Conservation (phyloP, 2,888 invertebrate genomes). For the Andrena camellia region DNA sequence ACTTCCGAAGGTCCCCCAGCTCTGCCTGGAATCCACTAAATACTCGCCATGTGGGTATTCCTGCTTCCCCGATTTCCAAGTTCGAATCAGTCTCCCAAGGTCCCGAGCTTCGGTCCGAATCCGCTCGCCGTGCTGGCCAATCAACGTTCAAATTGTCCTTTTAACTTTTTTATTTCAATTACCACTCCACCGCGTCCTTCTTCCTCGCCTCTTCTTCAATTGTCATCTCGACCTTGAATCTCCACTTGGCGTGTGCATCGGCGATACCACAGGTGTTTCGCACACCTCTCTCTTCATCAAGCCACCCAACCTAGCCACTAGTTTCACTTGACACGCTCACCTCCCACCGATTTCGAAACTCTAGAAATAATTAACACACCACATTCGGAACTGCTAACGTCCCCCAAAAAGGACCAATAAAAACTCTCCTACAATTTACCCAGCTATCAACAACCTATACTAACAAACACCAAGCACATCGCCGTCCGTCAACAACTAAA, state of each 20-base stretch:
- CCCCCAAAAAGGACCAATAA: background rate
- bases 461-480: no score
- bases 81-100: background rate
- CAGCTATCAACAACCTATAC: no score
- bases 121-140: background rate
- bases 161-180: background rate
- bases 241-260: background rate
- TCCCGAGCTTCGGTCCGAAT: background rate
- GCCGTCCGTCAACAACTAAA: no score
- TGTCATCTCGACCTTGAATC: constrained; percentile 28
- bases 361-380: background rate
- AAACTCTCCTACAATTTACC: no score
- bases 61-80: background rate
- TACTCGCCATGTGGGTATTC: background rate
- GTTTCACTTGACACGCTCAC: constrained; percentile 41
- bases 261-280: constrained; percentile 10
- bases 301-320: constrained; percentile 19
- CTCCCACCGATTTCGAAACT: background rate
- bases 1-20: no score
- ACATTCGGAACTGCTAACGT: background rate
- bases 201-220: constrained; percentile 8
- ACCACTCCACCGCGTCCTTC: constrained; percentile 40
- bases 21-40: no score
- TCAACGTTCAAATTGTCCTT: background rate
- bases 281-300: background rate